A percentile compares a stretch with the other conserved stretches of the same genome.
Evolutionary conservation across 2,888 invertebrate genomes (phyloP).

Genomic region (Nomada fucata): DNA sequence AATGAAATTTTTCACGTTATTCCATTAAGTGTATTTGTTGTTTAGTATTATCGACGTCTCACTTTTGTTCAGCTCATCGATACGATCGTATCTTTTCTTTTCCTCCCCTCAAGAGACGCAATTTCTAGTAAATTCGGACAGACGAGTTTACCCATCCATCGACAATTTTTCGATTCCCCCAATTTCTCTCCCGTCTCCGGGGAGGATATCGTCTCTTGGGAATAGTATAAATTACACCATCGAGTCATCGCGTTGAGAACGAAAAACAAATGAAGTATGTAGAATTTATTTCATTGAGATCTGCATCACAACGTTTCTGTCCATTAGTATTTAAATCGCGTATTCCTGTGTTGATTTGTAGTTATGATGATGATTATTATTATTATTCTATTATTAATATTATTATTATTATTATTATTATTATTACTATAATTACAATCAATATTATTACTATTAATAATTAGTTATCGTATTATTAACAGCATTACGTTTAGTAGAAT

Average conservation of each 20-base stretch:
- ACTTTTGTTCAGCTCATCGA: neutral
- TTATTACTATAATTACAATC: constrained; percentile 53
- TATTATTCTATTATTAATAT: constrained; percentile 47
- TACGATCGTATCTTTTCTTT: neutral
- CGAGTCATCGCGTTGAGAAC: constrained; percentile 3
- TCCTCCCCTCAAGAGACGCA: no score
- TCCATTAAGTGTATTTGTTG: neutral
- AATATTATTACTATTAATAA: constrained; percentile 52
- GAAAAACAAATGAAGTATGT: neutral
- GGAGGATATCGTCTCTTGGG: no score
- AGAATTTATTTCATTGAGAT: constrained; percentile 57
- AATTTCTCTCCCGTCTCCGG: neutral
- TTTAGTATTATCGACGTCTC: neutral
- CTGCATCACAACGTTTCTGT: constrained; percentile 66
- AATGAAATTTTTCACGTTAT: constrained; percentile 5
- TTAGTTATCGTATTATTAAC: constrained; percentile 61
- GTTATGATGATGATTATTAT: constrained; percentile 56
- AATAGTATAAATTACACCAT: neutral
- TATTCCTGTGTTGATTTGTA: constrained; percentile 66
- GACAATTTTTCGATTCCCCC: neutral
- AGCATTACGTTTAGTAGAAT: constrained; percentile 62
- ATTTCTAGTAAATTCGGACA: no score
- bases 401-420: constrained; percentile 64
- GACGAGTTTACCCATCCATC: no score
- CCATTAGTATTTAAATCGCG: constrained; percentile 70